Evolutionary conservation across 2,113 vertebrate species (phyloP).

Genomic region (Eurystomus gularis): DNA sequence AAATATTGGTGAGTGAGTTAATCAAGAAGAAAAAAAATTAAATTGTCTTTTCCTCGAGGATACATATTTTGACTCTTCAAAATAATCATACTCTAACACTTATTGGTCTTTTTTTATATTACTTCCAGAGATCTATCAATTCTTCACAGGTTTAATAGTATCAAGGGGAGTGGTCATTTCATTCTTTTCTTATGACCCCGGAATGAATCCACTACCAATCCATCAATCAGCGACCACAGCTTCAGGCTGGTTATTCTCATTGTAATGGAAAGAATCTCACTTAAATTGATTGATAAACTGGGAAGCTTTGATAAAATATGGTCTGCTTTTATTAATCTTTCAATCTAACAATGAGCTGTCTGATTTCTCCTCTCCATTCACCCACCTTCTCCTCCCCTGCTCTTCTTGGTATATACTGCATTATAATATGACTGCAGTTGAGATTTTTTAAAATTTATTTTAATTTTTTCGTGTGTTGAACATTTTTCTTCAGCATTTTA

Average conservation of each 20-base stretch:
- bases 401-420: not conserved
- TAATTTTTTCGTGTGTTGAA: not conserved
- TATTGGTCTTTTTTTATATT: not conserved
- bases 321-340: slow-evolving; percentile 62
- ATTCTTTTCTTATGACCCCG: slow-evolving; percentile 28
- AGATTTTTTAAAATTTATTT: not conserved
- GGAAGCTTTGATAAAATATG: slow-evolving; percentile 61
- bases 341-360: slow-evolving; percentile 57
- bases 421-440: not conserved
- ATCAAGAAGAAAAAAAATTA: not conserved
- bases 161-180: slow-evolving; percentile 20
- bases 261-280: slow-evolving; percentile 45
- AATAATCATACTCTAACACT: not conserved
- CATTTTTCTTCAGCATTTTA: not conserved
- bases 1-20: not conserved
- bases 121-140: not conserved
- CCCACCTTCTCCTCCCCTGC: not conserved
- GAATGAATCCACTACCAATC: slow-evolving; percentile 54
- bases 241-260: slow-evolving; percentile 27
- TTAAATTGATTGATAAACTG: slow-evolving; percentile 70
- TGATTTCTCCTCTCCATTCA: not conserved
- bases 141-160: slow-evolving; percentile 23
- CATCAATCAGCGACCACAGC: slow-evolving; percentile 43
- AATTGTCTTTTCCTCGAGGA: not conserved
- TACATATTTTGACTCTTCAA: not conserved